phyloP scores from a whole-genome alignment of 2,888 invertebrate genomes.

The Cremastinae sp. region DNA sequence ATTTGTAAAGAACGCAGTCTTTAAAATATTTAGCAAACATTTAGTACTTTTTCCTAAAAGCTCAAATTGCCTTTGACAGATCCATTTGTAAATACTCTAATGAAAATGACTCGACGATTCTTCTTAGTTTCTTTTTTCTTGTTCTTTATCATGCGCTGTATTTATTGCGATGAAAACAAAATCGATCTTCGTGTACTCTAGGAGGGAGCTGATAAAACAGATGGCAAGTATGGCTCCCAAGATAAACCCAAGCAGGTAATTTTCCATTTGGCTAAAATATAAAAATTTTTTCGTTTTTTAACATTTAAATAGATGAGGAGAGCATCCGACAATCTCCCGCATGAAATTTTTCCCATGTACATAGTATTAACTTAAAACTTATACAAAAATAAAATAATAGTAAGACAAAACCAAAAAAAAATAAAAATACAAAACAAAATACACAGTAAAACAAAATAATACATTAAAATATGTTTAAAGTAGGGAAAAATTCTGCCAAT shows the following conservation, averaged over 20 bases:
- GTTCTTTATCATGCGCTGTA: constrained; percentile 38
- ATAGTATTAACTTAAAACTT: neutral
- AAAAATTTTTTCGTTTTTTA: constrained; percentile 9
- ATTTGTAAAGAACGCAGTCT: too few species aligned
- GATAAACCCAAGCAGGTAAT: constrained; percentile 94
- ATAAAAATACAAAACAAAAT: neutral
- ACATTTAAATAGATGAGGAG: neutral
- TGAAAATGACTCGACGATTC: constrained; percentile 12
- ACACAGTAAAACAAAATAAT: too few species aligned
- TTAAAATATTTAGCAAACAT: too few species aligned
- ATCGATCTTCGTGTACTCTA: constrained; percentile 78
- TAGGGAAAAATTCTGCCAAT: neutral
- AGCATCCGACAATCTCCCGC: constrained; percentile 19
- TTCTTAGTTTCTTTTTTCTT: constrained; percentile 25
- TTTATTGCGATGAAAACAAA: constrained; percentile 54
- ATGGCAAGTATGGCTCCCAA: constrained; percentile 94
- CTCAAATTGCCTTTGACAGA: neutral
- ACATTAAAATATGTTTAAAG: too few species aligned
- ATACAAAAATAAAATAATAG: neutral
- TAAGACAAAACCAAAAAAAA: neutral
- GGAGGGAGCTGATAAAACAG: constrained; percentile 93
- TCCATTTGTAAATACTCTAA: constrained; percentile 8
- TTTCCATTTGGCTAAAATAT: constrained; percentile 68
- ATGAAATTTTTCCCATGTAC: constrained; percentile 29
- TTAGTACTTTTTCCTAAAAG: neutral